A percentile compares a stretch with the other conserved stretches of the same genome.
Conservation (phyloP, 2,113 vertebrate genomes). For the Lagopus leucura region DNA sequence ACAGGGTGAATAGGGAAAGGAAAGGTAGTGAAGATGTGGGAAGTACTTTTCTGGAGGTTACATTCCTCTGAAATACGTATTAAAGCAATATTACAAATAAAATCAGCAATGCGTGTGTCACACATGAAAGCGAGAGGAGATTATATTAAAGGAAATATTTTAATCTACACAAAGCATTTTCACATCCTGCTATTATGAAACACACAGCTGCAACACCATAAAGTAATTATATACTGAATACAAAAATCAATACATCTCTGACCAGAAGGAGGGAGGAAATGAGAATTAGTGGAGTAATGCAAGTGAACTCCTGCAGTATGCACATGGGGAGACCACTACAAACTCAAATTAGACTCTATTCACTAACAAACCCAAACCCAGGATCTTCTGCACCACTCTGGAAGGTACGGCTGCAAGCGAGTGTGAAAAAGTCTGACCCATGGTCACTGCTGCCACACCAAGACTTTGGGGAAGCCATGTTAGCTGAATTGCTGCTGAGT, state of each 20-base stretch:
- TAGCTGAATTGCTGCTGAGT: not conserved
- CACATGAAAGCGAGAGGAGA: constrained; percentile 26
- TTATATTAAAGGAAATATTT: constrained; percentile 61
- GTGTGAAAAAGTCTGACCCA: not conserved
- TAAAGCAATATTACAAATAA: constrained; percentile 64
- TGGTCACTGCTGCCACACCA: not conserved
- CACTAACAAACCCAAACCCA: not conserved
- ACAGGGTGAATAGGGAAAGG: not conserved
- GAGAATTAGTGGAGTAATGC: constrained; percentile 1
- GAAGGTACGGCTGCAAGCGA: constrained; percentile 20
- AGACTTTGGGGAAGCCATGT: not conserved
- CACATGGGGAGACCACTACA: not conserved
- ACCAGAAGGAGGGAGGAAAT: constrained; percentile 14
- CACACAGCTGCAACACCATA: constrained; percentile 22
- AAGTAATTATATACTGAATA: constrained; percentile 56
- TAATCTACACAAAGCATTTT: constrained; percentile 57
- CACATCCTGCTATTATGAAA: constrained; percentile 45
- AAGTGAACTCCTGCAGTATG: constrained; percentile 5
- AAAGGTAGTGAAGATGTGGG: constrained; percentile 28
- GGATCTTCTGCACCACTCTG: constrained; percentile 2
- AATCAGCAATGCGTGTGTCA: constrained; percentile 22
- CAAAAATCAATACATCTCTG: constrained; percentile 57
- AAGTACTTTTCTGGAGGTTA: constrained; percentile 58
- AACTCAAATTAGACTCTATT: constrained; percentile 4
- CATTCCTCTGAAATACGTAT: constrained; percentile 56